A percentile compares a stretch with the other conserved stretches of the same genome.
These are phyloP conservation scores for Trachops cirrhosus DNA, from an alignment of 2,797 vertebrate species.

Conservation along the genomic window DNA sequence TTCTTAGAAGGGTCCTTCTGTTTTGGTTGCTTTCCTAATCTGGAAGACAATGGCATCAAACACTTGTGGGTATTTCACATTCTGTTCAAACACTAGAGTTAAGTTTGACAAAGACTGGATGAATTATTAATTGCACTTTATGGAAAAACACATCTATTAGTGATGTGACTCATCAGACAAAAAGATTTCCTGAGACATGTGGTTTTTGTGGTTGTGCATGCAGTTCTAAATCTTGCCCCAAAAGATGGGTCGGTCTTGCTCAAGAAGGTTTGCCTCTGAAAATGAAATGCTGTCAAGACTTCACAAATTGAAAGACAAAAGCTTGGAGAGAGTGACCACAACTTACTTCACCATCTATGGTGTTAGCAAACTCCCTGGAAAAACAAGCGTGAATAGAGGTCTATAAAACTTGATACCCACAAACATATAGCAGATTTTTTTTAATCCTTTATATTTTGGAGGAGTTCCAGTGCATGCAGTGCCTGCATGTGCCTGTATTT, in stretches of 20 bases:
- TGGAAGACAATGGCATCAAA: background rate
- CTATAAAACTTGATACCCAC: background rate
- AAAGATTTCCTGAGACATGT: background rate
- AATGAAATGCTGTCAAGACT: background rate
- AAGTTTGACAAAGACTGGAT: background rate
- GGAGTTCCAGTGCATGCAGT: background rate
- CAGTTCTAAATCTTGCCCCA: background rate
- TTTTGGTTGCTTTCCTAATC: background rate
- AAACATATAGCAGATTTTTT: background rate
- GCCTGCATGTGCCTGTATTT: background rate
- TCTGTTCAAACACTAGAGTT: constrained; percentile 7
- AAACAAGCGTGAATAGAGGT: background rate
- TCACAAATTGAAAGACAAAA: background rate
- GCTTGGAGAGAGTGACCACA: accelerated
- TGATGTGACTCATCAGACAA: background rate
- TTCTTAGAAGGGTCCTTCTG: background rate
- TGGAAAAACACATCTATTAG: background rate
- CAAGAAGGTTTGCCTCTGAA: accelerated
- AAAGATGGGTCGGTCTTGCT: background rate
- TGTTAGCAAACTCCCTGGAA: background rate
- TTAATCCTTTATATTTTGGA: background rate
- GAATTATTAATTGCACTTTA: background rate
- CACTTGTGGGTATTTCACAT: background rate
- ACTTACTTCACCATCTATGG: background rate
- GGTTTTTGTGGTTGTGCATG: accelerated